A percentile compares a stretch with the other conserved stretches of the same genome.
These are phyloP conservation scores for Oenanthe oenanthe DNA, from an alignment of 2,113 vertebrate species.

Conservation along the genomic window DNA sequence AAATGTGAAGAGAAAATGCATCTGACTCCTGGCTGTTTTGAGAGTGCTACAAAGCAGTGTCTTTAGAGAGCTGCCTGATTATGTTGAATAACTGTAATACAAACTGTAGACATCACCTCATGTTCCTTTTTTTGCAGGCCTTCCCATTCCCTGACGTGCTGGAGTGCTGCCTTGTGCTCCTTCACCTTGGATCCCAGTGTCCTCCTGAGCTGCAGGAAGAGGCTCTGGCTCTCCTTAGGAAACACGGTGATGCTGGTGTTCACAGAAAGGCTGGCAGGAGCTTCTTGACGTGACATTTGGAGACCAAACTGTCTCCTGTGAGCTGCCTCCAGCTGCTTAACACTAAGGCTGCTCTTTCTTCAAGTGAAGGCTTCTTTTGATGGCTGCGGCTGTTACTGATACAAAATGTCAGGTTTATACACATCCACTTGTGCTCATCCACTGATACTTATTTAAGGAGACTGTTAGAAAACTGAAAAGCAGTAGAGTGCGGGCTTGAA, in stretches of 20 bases:
- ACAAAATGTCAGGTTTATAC: not conserved
- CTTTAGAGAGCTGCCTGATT: not conserved
- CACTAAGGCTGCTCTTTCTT: not conserved
- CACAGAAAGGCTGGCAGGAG: slow-evolving; percentile 53
- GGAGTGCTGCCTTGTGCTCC: slow-evolving; percentile 89
- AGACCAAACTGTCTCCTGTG: not conserved
- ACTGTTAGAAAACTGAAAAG: not conserved
- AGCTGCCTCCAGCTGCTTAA: not conserved
- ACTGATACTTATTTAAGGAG: not conserved
- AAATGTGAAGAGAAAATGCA: not conserved
- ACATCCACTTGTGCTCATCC: not conserved
- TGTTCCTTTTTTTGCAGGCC: slow-evolving; percentile 69
- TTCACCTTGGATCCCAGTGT: slow-evolving; percentile 71
- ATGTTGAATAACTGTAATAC: not conserved
- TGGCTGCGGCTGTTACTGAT: not conserved
- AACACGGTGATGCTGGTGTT: slow-evolving; percentile 33
- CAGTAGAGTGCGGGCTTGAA: not conserved
- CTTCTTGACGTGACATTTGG: slow-evolving; percentile 52
- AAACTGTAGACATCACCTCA: not conserved
- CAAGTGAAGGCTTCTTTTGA: not conserved
- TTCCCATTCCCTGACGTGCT: slow-evolving; percentile 87
- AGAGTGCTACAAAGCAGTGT: not conserved
- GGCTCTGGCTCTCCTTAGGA: slow-evolving; percentile 78
- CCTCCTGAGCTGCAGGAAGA: slow-evolving; percentile 48
- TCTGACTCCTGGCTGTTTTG: not conserved